Evolutionary conservation across 2,888 invertebrate species (phyloP).

Genomic region (Ptychoptera contaminata): DNA sequence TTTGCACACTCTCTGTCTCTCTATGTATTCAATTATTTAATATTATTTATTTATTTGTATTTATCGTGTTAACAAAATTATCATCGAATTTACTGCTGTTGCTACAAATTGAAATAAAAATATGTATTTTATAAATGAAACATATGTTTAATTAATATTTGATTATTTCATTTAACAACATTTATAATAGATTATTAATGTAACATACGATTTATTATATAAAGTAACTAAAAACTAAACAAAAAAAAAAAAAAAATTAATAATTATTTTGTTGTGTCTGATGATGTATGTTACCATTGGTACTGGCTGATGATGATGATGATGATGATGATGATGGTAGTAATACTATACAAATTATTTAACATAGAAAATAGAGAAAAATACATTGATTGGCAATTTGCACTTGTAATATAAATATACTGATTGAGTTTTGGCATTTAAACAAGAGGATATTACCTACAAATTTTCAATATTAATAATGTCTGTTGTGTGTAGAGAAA

Average conservation of each 20-base stretch:
- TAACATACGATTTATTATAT: too few relatives aligned
- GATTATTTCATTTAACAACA: too few relatives aligned
- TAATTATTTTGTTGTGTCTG: neutral
- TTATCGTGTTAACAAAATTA: too few relatives aligned
- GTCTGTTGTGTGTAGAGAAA: neutral
- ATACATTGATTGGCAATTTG: slow-evolving; percentile 36
- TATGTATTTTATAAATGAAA: too few relatives aligned
- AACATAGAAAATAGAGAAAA: slow-evolving; percentile 10
- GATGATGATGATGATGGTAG: neutral
- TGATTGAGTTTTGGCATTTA: slow-evolving; percentile 36
- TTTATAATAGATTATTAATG: too few relatives aligned
- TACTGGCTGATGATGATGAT: slow-evolving; percentile 1
- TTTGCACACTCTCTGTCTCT: too few relatives aligned
- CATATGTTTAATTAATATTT: too few relatives aligned
- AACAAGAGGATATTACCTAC: slow-evolving; percentile 9
- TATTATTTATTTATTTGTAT: too few relatives aligned
- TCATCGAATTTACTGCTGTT: too few relatives aligned
- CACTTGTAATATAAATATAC: slow-evolving; percentile 35
- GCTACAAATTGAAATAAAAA: too few relatives aligned
- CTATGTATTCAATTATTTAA: too few relatives aligned
- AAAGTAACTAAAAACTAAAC: too few relatives aligned
- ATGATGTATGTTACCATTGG: neutral
- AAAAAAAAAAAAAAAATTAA: slow-evolving; percentile 2
- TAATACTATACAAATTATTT: neutral
- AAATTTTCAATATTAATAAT: neutral